These are phyloP conservation scores for Antennarius maculatus DNA, from an alignment of 2,797 vertebrate species.

Conservation along the genomic window DNA sequence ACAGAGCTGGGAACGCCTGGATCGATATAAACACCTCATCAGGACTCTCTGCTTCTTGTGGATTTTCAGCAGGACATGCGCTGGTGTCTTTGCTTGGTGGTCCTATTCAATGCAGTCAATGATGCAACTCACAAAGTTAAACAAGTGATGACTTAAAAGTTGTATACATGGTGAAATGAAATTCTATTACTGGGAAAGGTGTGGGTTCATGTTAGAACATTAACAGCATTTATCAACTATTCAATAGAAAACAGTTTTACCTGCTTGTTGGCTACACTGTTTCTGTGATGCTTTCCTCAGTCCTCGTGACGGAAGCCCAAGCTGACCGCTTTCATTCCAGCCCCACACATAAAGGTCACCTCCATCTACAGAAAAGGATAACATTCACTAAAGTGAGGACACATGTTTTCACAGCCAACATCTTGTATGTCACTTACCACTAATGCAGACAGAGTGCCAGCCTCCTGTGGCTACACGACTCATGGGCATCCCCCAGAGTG, in stretches of 20 bases:
- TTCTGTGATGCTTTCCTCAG: slow-evolving; percentile 36
- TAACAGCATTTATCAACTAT: not conserved
- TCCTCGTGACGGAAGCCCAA: slow-evolving; percentile 87
- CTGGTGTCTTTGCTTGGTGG: slow-evolving; percentile 12
- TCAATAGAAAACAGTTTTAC: slow-evolving; percentile 12
- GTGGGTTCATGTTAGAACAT: not conserved
- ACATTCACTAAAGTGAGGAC: not conserved
- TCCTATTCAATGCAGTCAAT: slow-evolving; percentile 31
- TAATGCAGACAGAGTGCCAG: slow-evolving; percentile 90
- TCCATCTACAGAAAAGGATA: slow-evolving; percentile 71
- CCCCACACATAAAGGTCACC: slow-evolving; percentile 95
- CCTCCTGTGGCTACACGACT: slow-evolving; percentile 84
- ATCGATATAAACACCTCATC: slow-evolving; percentile 86
- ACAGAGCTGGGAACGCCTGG: slow-evolving; percentile 91
- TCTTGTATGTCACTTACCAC: slow-evolving; percentile 77
- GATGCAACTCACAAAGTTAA: not conserved
- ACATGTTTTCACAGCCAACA: not conserved
- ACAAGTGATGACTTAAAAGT: not conserved
- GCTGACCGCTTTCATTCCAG: slow-evolving; percentile 95
- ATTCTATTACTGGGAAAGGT: too few species aligned
- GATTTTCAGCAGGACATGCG: slow-evolving; percentile 23
- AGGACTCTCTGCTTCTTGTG: slow-evolving; percentile 31
- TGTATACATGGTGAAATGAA: not conserved
- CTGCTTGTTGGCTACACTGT: slow-evolving; percentile 40
- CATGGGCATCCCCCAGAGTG: slow-evolving; percentile 86